Evolutionary conservation across 2,113 vertebrate species (phyloP).

Genomic region (Semnornis frantzii): DNA sequence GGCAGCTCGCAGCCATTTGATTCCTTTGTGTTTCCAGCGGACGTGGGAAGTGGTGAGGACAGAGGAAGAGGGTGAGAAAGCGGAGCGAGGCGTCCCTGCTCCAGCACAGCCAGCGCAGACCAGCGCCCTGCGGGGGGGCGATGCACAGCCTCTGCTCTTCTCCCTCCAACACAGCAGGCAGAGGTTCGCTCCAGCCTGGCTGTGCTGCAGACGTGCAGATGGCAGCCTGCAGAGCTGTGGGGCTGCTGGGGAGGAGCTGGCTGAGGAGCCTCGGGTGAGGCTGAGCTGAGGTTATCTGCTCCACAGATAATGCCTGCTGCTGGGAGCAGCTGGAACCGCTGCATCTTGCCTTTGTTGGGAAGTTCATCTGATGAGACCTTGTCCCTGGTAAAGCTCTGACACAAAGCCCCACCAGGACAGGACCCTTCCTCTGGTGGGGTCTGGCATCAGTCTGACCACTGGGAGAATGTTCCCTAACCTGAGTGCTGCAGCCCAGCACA

Average conservation of each 20-base stretch:
- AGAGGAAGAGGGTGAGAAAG: not conserved
- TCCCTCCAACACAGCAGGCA: not conserved
- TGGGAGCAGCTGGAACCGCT: constrained; percentile 38
- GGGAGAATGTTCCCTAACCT: not conserved
- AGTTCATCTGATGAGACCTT: not conserved
- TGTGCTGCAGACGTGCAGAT: constrained; percentile 27
- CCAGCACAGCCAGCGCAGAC: not conserved
- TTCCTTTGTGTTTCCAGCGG: not conserved
- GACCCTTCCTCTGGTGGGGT: not conserved
- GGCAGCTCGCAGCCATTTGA: not conserved
- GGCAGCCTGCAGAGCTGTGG: constrained; percentile 42
- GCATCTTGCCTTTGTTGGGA: not conserved
- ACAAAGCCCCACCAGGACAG: not conserved
- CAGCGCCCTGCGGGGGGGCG: constrained; percentile 1
- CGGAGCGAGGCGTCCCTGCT: not conserved
- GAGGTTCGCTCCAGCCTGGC: not conserved
- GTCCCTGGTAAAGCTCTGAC: not conserved
- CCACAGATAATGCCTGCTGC: not conserved
- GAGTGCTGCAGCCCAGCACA: not conserved
- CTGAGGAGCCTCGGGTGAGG: not conserved
- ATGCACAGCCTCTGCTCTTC: not conserved
- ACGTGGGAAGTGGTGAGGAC: not conserved
- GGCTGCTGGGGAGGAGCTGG: not conserved
- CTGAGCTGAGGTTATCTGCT: constrained; percentile 17
- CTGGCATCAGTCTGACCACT: not conserved